A percentile compares a stretch with the other conserved stretches of the same genome.
Conservation (phyloP, 2,113 vertebrate species). For the Chrysochloris asiatica region DNA sequence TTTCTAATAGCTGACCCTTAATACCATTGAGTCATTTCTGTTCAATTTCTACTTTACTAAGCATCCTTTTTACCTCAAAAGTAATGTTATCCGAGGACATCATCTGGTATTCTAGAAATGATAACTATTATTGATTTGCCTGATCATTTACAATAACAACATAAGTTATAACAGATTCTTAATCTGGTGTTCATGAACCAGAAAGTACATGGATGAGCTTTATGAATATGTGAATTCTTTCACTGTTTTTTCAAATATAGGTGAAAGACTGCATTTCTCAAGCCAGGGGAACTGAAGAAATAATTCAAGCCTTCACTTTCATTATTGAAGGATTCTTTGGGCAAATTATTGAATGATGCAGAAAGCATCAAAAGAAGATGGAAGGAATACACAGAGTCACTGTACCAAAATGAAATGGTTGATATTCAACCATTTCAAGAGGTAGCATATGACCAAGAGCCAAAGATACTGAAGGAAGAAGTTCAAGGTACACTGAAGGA, state of each 20-base stretch:
- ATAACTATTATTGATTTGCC: not conserved
- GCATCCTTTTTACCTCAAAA: not conserved
- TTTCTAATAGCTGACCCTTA: not conserved
- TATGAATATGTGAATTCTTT: not conserved
- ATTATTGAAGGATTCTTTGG: too few relatives aligned
- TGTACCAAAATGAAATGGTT: too few relatives aligned
- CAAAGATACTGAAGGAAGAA: too few relatives aligned
- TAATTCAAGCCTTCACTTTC: too few relatives aligned
- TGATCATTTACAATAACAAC: not conserved
- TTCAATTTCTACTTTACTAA: constrained; percentile 22
- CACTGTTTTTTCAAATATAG: not conserved
- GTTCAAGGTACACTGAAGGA: too few relatives aligned
- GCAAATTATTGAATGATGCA: too few relatives aligned
- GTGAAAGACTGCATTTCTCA: too few relatives aligned
- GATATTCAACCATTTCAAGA: too few relatives aligned
- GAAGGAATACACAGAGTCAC: too few relatives aligned
- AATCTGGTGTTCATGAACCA: not conserved
- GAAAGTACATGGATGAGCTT: constrained; percentile 13
- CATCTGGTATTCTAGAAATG: not conserved
- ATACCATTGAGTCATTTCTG: not conserved
- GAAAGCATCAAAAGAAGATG: too few relatives aligned
- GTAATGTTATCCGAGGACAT: not conserved
- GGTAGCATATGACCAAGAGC: too few relatives aligned
- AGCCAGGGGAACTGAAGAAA: too few relatives aligned
- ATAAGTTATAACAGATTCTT: not conserved